Evolutionary conservation across 2,113 vertebrate species (phyloP).

Genomic region (Psilopogon haemacephalus): DNA sequence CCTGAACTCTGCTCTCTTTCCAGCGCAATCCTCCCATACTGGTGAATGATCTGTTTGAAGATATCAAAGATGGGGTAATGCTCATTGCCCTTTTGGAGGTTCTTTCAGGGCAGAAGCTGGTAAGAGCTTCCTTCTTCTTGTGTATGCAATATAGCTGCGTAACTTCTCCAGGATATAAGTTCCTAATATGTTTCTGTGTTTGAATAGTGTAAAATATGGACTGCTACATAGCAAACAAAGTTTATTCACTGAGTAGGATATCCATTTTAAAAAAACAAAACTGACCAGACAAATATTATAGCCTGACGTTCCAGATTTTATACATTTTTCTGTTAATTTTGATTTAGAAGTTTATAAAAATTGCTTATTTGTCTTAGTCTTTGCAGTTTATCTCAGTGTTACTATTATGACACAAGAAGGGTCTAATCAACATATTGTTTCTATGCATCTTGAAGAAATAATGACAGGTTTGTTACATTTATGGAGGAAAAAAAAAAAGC

Average conservation of each 20-base stretch:
- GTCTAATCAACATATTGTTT: background rate
- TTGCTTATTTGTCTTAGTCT: background rate
- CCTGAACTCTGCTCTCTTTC: background rate
- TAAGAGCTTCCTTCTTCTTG: slow-evolving; percentile 67
- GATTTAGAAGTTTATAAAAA: background rate
- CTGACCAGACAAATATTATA: background rate
- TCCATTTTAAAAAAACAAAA: background rate
- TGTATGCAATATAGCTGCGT: background rate
- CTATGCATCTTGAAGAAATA: background rate
- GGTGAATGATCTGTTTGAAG: slow-evolving; percentile 91
- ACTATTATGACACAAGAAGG: background rate
- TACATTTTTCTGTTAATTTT: background rate
- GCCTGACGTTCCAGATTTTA: background rate
- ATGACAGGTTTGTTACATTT: background rate
- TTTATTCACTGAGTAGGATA: background rate
- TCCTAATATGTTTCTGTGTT: background rate
- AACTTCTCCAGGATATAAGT: background rate
- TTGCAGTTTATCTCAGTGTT: background rate
- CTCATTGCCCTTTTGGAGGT: slow-evolving; percentile 90
- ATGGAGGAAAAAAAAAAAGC: background rate
- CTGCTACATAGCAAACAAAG: background rate
- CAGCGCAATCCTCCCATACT: slow-evolving; percentile 90
- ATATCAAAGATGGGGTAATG: slow-evolving; percentile 93
- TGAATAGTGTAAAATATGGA: background rate
- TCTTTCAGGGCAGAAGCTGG: slow-evolving; percentile 92